Percentiles rank a stretch among this genome's conserved stretches.
Conservation (phyloP, 1,140 invertebrate species). For the Teleopsis dalmanni region DNA sequence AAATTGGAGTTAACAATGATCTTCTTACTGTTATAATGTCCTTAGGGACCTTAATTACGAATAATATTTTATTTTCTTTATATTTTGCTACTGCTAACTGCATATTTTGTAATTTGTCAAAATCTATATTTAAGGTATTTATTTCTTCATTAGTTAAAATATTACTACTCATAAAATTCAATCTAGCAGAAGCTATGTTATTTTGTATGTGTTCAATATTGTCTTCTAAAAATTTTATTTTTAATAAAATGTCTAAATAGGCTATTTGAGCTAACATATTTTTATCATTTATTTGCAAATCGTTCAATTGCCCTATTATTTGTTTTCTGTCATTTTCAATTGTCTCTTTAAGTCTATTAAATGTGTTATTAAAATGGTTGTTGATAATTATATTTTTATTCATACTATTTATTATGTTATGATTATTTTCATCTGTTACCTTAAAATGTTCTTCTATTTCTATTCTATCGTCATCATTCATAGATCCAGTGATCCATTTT, state of each 20-base stretch:
- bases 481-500: not conserved
- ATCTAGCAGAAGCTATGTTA: not conserved
- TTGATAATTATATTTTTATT: not conserved
- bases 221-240: not conserved
- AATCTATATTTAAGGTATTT: not conserved
- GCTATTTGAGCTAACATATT: no score
- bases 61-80: not conserved
- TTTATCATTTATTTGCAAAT: not conserved
- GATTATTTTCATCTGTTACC: not conserved
- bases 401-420: not conserved
- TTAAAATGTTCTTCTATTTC: not conserved
- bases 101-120: not conserved
- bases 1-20: not conserved
- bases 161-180: conserved; percentile 4
- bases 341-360: not conserved
- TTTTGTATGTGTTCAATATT: conserved; percentile 4
- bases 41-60: not conserved
- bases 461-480: not conserved
- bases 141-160: not conserved
- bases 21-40: not conserved
- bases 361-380: not conserved
- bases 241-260: not conserved
- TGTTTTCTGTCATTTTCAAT: not conserved
- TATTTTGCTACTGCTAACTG: not conserved
- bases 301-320: not conserved